Evolutionary conservation across 2,113 vertebrate species (phyloP), one percentile per base, ranked within the genome.

Genomic region (Cottus gobio): DNA sequence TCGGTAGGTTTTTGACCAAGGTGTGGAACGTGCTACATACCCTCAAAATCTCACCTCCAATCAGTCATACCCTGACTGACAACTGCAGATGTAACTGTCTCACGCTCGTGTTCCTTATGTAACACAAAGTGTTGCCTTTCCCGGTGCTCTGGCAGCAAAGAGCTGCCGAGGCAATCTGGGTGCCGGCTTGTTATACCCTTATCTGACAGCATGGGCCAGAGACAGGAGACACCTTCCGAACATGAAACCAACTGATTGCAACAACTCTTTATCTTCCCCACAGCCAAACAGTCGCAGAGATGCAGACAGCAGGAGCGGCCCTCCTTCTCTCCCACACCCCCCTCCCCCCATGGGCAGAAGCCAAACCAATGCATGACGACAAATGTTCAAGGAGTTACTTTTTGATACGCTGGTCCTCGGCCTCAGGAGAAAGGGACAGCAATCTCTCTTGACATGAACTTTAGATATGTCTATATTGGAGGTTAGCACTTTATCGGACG

Each of bases 221-320:
- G 85, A 87, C 77, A 66, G 66, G 28, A 46, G 30, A 52, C 85
- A 84, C 64, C 73, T 72, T 74, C 67, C 72, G 8, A 73, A 85
- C 87, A 84, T 50, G 66, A 69, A 85, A 71, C 50, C 84, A 69
- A 71, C 61, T 74, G 90, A 84, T 82, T 90, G 83, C 61, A 82
- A 84, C 82, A 83, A 79, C 61, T 79, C 75, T 85, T 87, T 88
- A 91, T 91, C 86, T 90, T 90, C 66, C 18, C 54, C 71, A 36
- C 60, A 64, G 75, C 57, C 58, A 68, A 26, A 36, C 62, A 80
- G 72, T 77, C 79, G 74, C 61, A 69, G 26, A 74, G 71, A 65
- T 28, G 52, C 56, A 85, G 79, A 75, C 79, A 70, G 36, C 65
- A 80, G 63, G 54, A 0, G 15, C 36, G 26, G 13, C 13, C 44